Evolutionary conservation across 2,797 vertebrate species (phyloP), one percentile per base, ranked within the genome.

Genomic region (Dryobates pubescens): DNA sequence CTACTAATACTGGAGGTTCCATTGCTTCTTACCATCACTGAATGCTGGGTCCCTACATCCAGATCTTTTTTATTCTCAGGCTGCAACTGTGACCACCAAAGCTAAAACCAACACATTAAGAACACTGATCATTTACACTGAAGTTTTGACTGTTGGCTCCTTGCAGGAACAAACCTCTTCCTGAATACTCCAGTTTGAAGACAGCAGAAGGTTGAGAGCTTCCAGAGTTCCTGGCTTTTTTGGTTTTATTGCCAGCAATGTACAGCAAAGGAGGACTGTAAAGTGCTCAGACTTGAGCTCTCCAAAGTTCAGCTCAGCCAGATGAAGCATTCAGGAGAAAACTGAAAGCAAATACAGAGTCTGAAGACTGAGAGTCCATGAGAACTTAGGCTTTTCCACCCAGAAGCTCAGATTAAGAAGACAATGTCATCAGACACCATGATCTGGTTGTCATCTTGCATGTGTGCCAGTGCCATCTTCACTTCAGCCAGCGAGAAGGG

Each of bases 391-490:
- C 20, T 92, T 23, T 47, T 62, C 56, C 9, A 3, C 5, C 38
- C 29, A 38, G 34, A 76, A 18, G 45, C 58, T 98, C 96, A 99
- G 97, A 99, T 99, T 91, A 99, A 98, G 97, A 99, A 99, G 96
- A 99, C 80, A 74, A 99, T 99, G 95, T 99, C 98, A 41, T 99
- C 99, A 0, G 99, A 98, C 97, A 99, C 97, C 99, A 99, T 99
- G 94, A 99, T 98, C 97, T 99, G 99, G 98, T 99, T 99, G 95
- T 99, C 98, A 1, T 99, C 98, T 96, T 99, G 99, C 99, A 99
- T 99, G 82, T 97, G 98, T 29, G 94, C 97, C 94, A 99, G 90
- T 0, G 99, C 98, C 3, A 96, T 41, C 10, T 97, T 98, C 53
- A 99, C 98, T 96, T 99, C 99, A 0, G 80, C 76, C 12, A 96